A percentile compares a stretch with the other conserved stretches of the same genome.
These are phyloP conservation scores for Lampris megalopsis DNA, from an alignment of 2,113 vertebrate species.

Conservation along the genomic window DNA sequence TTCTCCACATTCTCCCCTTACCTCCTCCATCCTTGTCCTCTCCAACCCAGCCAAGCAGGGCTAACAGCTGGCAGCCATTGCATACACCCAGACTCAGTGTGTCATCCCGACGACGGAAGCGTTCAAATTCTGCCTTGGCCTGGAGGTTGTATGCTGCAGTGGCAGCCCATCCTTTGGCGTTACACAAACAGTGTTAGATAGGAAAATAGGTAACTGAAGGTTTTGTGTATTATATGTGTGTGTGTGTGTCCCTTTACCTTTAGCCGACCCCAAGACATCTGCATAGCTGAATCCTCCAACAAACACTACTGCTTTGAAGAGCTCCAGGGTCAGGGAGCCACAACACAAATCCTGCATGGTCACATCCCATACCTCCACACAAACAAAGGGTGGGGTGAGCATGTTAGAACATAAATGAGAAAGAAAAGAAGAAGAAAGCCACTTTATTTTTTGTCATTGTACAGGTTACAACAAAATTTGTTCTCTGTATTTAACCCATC, in stretches of 20 bases:
- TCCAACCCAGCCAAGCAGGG: conserved; percentile 91
- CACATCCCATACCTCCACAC: conserved; percentile 92
- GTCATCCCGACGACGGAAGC: conserved; percentile 84
- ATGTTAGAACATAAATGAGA: neutral
- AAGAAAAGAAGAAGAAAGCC: too few species aligned
- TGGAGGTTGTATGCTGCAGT: conserved; percentile 84
- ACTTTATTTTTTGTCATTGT: too few species aligned
- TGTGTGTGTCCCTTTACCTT: conserved; percentile 77
- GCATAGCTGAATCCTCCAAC: conserved; percentile 95
- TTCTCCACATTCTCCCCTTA: conserved; percentile 1
- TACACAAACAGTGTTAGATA: neutral
- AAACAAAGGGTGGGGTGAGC: neutral
- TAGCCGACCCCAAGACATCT: conserved; percentile 92
- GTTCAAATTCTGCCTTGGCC: conserved; percentile 83
- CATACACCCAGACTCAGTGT: conserved; percentile 93
- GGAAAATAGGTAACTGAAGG: neutral
- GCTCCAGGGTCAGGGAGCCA: conserved; percentile 83
- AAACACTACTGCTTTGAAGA: conserved; percentile 88
- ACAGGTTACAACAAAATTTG: too few species aligned
- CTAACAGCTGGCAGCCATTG: conserved; percentile 92
- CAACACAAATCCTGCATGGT: conserved; percentile 91
- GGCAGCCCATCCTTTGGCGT: conserved; percentile 88
- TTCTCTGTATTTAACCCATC: too few species aligned
- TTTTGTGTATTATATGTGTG: too few species aligned
- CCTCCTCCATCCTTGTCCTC: conserved; percentile 51